Evolutionary conservation across 2,888 invertebrate genomes (phyloP).

Genomic region (Tuberolachnus salignus): DNA sequence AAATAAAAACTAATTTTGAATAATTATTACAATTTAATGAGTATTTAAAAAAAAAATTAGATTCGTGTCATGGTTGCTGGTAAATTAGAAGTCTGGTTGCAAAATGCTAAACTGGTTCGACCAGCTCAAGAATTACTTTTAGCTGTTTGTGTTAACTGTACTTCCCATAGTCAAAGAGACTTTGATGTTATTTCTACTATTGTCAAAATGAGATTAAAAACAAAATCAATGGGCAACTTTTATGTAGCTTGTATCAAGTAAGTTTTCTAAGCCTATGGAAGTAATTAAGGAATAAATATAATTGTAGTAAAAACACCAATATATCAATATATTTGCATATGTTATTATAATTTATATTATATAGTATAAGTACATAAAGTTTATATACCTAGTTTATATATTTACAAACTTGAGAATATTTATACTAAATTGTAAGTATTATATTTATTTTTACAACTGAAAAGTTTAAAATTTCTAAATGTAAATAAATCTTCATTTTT

Average conservation of each 20-base stretch:
- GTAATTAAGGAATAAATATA: too few species aligned
- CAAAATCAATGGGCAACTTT: conserved; percentile 87
- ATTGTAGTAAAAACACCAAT: too few species aligned
- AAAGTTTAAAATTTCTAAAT: too few species aligned
- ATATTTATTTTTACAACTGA: too few species aligned
- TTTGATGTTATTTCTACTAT: conserved; percentile 81
- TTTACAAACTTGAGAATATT: too few species aligned
- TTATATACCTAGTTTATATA: too few species aligned
- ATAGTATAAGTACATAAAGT: too few species aligned
- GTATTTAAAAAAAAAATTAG: conserved; percentile 60
- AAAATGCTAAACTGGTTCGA: conserved; percentile 92
- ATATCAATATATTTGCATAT: too few species aligned
- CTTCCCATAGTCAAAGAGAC: conserved; percentile 71
- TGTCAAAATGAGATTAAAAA: conserved; percentile 89
- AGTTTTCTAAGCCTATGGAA: conserved; percentile 29
- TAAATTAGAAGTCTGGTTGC: conserved; percentile 90
- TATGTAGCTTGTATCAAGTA: conserved; percentile 82
- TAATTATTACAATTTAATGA: not conserved
- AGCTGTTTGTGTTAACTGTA: conserved; percentile 89
- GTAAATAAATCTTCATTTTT: conserved; percentile 4
- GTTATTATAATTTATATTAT: too few species aligned
- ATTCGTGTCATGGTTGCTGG: conserved; percentile 79
- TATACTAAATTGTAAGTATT: too few species aligned
- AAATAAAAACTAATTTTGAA: not conserved
- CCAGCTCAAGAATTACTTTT: conserved; percentile 90